Conservation (phyloP, 2,888 invertebrate species). For the Pheosia tremula region DNA sequence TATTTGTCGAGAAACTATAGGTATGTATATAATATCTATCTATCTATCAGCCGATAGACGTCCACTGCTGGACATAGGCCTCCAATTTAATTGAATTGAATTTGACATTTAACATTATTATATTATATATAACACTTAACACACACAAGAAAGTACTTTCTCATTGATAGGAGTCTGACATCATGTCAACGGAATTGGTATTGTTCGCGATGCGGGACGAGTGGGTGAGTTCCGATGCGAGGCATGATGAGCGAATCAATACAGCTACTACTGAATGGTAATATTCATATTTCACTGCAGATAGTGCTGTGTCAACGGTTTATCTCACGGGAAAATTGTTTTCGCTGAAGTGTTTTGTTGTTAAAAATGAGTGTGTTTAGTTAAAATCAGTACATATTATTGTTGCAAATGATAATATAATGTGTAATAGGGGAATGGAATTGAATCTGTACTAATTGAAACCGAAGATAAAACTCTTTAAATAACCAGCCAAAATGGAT, state of each 20-base stretch:
- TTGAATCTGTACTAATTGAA: no score
- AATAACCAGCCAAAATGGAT: no score
- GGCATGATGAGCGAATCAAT: slow-evolving; percentile 51
- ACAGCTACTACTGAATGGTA: slow-evolving; percentile 38
- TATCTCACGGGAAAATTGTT: slow-evolving; percentile 9
- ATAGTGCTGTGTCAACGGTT: slow-evolving; percentile 16
- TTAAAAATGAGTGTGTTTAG: neutral
- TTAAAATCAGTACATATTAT: no score
- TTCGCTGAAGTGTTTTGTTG: neutral
- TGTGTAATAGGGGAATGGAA: no score
- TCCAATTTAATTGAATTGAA: no score
- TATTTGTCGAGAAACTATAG: neutral
- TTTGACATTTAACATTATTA: no score
- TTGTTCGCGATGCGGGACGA: slow-evolving; percentile 23
- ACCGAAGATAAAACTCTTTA: no score
- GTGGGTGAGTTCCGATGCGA: slow-evolving; percentile 47
- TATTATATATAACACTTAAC: no score
- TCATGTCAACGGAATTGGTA: slow-evolving; percentile 4
- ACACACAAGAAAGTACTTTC: neutral
- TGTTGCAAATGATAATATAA: no score
- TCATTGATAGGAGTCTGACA: neutral
- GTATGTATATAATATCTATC: no score
- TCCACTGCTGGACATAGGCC: no score
- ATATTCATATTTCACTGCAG: slow-evolving; percentile 35
- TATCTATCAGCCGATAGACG: no score